Percentiles rank a stretch among this genome's conserved stretches.
Evolutionary conservation across 2,113 vertebrate species (phyloP).

Genomic region (Azemiops feae): DNA sequence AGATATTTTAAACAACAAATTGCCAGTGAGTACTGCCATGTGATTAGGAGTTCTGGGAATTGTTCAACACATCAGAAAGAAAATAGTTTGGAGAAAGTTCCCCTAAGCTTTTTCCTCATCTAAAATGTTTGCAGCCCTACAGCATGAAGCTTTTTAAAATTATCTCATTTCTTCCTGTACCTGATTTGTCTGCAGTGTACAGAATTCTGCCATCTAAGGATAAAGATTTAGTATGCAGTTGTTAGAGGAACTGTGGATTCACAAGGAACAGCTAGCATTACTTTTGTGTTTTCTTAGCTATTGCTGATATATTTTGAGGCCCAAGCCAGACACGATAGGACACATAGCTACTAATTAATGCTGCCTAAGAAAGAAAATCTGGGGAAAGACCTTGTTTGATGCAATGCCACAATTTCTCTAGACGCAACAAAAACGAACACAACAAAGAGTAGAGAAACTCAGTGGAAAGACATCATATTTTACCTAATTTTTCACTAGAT

Average conservation of each 20-base stretch:
- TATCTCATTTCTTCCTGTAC: neutral
- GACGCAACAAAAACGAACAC: neutral
- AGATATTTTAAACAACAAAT: neutral
- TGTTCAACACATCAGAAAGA: neutral
- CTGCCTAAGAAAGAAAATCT: neutral
- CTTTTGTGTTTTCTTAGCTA: neutral
- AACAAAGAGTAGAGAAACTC: neutral
- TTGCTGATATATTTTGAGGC: neutral
- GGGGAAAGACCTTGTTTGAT: neutral
- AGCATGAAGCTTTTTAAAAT: neutral
- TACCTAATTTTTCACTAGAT: neutral
- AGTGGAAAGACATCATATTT: neutral
- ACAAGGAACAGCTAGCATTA: neutral
- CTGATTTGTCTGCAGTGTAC: neutral
- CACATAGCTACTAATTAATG: neutral
- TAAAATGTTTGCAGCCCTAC: neutral
- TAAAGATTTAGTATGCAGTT: neutral
- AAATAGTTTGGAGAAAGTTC: neutral
- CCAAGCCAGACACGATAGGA: neutral
- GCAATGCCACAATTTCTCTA: neutral
- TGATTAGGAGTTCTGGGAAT: neutral
- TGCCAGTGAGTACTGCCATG: neutral
- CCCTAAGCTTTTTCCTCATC: neutral
- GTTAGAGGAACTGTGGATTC: neutral
- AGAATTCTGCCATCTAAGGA: neutral